Evolutionary conservation across 2,113 vertebrate genomes (phyloP).

Genomic region (Vanacampus margaritifer): DNA sequence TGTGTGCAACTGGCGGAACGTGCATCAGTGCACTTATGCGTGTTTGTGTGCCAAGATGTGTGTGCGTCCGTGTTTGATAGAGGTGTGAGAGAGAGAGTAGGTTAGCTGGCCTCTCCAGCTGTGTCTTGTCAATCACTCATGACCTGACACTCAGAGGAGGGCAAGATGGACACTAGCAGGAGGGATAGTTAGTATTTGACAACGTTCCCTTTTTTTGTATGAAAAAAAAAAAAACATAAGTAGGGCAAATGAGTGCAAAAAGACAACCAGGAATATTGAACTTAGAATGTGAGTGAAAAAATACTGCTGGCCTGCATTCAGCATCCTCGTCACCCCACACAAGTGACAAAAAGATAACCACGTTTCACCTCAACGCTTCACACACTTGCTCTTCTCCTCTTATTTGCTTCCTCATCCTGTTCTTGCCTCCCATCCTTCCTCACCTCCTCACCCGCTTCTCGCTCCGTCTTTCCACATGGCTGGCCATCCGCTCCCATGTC

Average conservation of each 20-base stretch:
- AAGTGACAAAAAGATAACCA: slow-evolving; percentile 72
- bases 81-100: slow-evolving; percentile 1
- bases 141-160: slow-evolving; percentile 60
- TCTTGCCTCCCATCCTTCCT: slow-evolving; percentile 24
- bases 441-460: slow-evolving; percentile 30
- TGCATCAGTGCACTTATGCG: slow-evolving; percentile 37
- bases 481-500: slow-evolving; percentile 68
- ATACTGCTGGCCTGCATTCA: slow-evolving; percentile 60
- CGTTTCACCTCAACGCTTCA: slow-evolving; percentile 66
- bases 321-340: slow-evolving; percentile 64
- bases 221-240: not conserved
- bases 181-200: slow-evolving; percentile 41
- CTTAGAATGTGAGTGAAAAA: slow-evolving; percentile 22
- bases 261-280: slow-evolving; percentile 40
- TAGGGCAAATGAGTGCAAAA: slow-evolving; percentile 9
- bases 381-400: slow-evolving; percentile 37
- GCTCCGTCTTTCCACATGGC: slow-evolving; percentile 65
- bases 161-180: slow-evolving; percentile 45
- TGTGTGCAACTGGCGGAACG: slow-evolving; percentile 41
- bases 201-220: slow-evolving; percentile 43
- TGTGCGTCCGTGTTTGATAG: slow-evolving; percentile 18
- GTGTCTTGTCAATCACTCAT: slow-evolving; percentile 71
- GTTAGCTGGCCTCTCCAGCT: slow-evolving; percentile 61
- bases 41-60: slow-evolving; percentile 25
- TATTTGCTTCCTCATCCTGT: slow-evolving; percentile 32